Evolutionary conservation across 2,888 invertebrate species (phyloP), one percentile per base, ranked within the genome.

Genomic region (Brachycybe producta): DNA sequence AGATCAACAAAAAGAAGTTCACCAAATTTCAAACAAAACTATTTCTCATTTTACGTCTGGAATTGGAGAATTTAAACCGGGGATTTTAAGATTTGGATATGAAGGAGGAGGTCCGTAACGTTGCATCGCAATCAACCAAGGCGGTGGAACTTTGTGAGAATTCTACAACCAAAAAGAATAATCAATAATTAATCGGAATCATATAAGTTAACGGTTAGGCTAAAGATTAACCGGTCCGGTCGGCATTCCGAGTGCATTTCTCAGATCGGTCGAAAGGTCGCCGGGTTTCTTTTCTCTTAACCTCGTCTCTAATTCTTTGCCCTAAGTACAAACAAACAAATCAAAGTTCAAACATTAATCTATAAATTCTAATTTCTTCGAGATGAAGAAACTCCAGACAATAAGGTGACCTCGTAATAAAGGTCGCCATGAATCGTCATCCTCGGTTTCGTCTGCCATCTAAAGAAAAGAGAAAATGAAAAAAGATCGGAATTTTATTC

Each of bases 391-490:
- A 27, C 5, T 27, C 11, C 7, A 27, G 32, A 44, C 15, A 30
- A 13, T 23, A 24, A 28, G 1, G 41, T 56, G 55, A 67, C 69
- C 63, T 98, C 97, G 66, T 97, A 98, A 68, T 98, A 98, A 7
- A 98, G 73, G 70, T 98, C 98, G 5, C 98, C 98, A 66, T 98
- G 95, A 60, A 94, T 92, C 0, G 95, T 94, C 91, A 99, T 92
- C 57, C 86, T 82, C 0, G 98, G 98, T 67, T 99, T 99, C 0
- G 94, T 94, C 67, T 99, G 98, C 91, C 94, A 98, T 64, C 86
- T 84, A 54, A 42, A 45, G 15, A 21, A 52, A 39, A 39, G 39
- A n/a, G 28, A 46, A 11, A 45, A 3, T 24, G 15, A 19, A 34
- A 30, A 8, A 54, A n/a, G 13, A 11, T 17, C 21, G n/a, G 11